Evolutionary conservation across 2,888 invertebrate genomes (phyloP), one percentile per base, ranked within the genome.

Genomic region (Temnothorax unifasciatus): DNA sequence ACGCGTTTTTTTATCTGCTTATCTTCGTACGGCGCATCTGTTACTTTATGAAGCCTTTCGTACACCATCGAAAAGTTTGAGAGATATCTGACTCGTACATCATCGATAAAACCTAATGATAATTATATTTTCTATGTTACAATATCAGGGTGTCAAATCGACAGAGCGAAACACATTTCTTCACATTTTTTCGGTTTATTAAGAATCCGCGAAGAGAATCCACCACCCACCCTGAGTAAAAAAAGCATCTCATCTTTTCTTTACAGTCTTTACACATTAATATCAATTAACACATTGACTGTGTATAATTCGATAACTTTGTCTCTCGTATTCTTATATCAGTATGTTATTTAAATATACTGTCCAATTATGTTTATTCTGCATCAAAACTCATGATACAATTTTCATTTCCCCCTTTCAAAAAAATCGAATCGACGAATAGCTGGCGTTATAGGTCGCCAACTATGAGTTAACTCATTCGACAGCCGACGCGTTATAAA

Each of bases 11-110:
- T 90, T 89, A 90, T 89, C 90, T 89, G 73, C 84, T 92, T 91
- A 90, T 92, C 90, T 86, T 77, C 81, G 79, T 76, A 75, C 82
- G 21, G 85, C 88, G 82, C 90, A 91, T 90, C 88, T 90, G 91
- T 89, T 89, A 86, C 86, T 90, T 88, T 87, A 87, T 87, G 75
- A 90, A 84, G 82, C 34, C 74, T 63, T 38, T 66, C 44, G 66
- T 75, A 18, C 25, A 29, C 44, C 47, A 15, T 74, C 66, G 44
- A 52, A 69, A 61, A 54, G 44, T 52, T 69, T 52, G 44, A 73
- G 38, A 52, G 61, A 75, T 74, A 82, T 75, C 41, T 52, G 21
- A 52, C 21, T 63, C 44, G 13, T 54, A 18, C 18, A 76, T 74
- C 79, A 34, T 25, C 59, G 47, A 81, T 47, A 71, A 79, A 50